These are phyloP conservation scores for Opisthograptis luteolata DNA, from an alignment of 2,888 invertebrate species.

Conservation along the genomic window DNA sequence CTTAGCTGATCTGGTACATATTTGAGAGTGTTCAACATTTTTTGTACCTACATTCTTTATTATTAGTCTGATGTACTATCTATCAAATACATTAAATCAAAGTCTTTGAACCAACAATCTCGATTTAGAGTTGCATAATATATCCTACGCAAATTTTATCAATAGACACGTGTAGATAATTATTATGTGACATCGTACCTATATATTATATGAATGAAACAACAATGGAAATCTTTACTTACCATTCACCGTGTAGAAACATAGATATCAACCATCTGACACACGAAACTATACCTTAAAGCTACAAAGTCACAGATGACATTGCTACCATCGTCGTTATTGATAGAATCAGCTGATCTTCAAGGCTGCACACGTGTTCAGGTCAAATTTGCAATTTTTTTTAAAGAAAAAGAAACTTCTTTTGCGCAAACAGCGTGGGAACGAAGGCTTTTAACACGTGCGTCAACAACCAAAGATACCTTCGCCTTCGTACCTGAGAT, in stretches of 20 bases:
- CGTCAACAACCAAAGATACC: slow-evolving; percentile 27
- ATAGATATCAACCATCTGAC: slow-evolving; percentile 1
- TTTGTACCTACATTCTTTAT: no score
- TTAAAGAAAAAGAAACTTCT: slow-evolving; percentile 51
- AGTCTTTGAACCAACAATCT: no score
- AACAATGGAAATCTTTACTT: slow-evolving; percentile 19
- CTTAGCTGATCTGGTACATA: no score
- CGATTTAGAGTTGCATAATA: slow-evolving; percentile 5
- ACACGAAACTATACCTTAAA: slow-evolving; percentile 11
- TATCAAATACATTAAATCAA: no score
- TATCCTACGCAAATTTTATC: background rate
- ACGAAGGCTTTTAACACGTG: slow-evolving; percentile 55
- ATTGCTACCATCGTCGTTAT: slow-evolving; percentile 7
- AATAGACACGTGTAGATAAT: slow-evolving; percentile 20
- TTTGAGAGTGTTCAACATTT: no score
- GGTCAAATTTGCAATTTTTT: slow-evolving; percentile 64
- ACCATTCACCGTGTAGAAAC: slow-evolving; percentile 9
- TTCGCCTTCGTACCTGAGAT: slow-evolving; percentile 49
- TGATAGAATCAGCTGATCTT: slow-evolving; percentile 65
- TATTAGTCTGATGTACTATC: no score
- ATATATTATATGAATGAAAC: slow-evolving; percentile 2
- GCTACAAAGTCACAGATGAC: slow-evolving; percentile 1
- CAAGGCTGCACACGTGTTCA: slow-evolving; percentile 68
- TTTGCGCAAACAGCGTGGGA: slow-evolving; percentile 73
- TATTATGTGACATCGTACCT: slow-evolving; percentile 7